Conservation (phyloP, 1,140 invertebrate species). For the Drosophila paulistorum region DNA sequence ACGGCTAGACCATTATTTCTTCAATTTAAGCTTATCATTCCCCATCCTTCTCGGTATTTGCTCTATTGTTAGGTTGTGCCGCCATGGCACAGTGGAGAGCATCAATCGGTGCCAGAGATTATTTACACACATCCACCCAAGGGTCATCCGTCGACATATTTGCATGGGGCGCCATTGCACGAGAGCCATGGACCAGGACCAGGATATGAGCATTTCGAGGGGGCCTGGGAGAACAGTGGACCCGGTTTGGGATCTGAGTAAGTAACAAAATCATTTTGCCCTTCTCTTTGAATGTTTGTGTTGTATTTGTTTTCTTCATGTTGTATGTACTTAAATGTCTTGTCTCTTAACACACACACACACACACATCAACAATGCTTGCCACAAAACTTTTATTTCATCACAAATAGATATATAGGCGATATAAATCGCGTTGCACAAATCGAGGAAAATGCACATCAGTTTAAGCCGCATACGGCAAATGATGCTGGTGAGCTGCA, state of each 20-base stretch:
- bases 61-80: constrained; percentile 65
- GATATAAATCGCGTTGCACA: constrained; percentile 85
- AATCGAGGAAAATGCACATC: constrained; percentile 78
- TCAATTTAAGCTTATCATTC: constrained; percentile 36
- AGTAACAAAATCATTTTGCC: constrained; percentile 65
- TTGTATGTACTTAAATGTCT: constrained; percentile 52
- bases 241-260: constrained; percentile 86
- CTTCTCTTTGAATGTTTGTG: constrained; percentile 6
- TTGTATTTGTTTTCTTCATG: constrained; percentile 30
- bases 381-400: constrained; percentile 23
- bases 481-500: constrained; percentile 85
- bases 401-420: constrained; percentile 84
- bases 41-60: neutral
- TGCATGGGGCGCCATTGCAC: constrained; percentile 79
- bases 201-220: constrained; percentile 75
- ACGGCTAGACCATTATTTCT: constrained; percentile 31
- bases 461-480: constrained; percentile 84
- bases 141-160: constrained; percentile 74
- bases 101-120: constrained; percentile 68
- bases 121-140: constrained; percentile 81
- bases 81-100: constrained; percentile 74
- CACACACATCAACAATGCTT: constrained; percentile 27
- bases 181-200: constrained; percentile 79
- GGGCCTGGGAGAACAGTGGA: constrained; percentile 85
- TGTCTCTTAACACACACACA: constrained; percentile 44